Percentiles rank a stretch among this genome's conserved stretches.
These are phyloP conservation scores for Tyrannus savana DNA, from an alignment of 2,113 vertebrate species.

Conservation along the genomic window DNA sequence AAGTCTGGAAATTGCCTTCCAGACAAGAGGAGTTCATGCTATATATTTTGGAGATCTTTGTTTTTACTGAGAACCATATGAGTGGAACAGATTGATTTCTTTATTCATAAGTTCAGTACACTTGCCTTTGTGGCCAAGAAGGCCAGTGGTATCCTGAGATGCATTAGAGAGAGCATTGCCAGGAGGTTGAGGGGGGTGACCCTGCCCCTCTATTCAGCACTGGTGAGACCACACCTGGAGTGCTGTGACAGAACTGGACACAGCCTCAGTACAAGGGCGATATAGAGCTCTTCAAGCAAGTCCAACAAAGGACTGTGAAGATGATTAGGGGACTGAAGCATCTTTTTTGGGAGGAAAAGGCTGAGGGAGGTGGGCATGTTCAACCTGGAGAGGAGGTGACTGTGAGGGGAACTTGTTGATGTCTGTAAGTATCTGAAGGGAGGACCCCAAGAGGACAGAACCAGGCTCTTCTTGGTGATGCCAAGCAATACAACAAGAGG, in stretches of 20 bases:
- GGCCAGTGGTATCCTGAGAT: rapidly evolving
- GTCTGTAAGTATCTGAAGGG: not conserved
- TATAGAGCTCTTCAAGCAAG: rapidly evolving
- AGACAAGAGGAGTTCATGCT: not conserved
- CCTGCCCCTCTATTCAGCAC: not conserved
- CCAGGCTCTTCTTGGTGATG: not conserved
- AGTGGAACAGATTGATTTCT: not conserved
- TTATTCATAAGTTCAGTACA: not conserved
- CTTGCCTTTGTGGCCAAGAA: not conserved
- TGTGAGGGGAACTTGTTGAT: not conserved
- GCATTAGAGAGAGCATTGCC: too few species aligned
- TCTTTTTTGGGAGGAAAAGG: not conserved
- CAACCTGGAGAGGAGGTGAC: not conserved
- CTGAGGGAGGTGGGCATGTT: not conserved
- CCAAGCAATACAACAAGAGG: not conserved
- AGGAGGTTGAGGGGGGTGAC: not conserved
- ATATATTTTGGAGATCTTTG: not conserved
- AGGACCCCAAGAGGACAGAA: not conserved
- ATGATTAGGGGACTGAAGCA: not conserved
- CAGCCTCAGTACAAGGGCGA: not conserved
- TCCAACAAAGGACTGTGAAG: not conserved
- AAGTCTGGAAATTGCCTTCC: not conserved
- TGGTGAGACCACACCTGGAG: not conserved
- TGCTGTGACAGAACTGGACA: not conserved
- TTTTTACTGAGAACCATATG: not conserved